Evolutionary conservation across 2,113 vertebrate species (phyloP), one percentile per base, ranked within the genome.

Genomic region (Ranitomeya variabilis): DNA sequence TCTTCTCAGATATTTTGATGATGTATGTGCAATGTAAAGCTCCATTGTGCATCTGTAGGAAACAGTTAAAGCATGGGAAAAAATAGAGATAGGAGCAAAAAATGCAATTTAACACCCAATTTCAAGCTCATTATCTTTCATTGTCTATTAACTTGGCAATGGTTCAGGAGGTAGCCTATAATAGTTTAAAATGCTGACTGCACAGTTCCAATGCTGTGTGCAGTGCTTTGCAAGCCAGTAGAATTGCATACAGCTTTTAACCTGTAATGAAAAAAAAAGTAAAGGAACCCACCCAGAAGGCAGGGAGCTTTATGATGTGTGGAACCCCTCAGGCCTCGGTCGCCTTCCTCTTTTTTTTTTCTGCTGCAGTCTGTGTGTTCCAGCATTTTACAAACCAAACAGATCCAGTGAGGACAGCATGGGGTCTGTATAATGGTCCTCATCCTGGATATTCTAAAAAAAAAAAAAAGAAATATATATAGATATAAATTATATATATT

Each of bases 121-220:
- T 97, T 96, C 95, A 96, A 96, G 95, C 95, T 95, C 94, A 96
- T 96, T 96, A 96, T 96, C 95, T 96, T 96, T 96, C 96, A 96
- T 96, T 96, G 95, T 96, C 95, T 96, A 96, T 96, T 96, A 96
- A 96, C 94, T 95, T 96, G 95, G 95, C 95, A 94, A 95, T 95
- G 95, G 95, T 95, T 96, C 95, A 96, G 95, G 95, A 96, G 95
- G 94, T 96, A 96, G 95, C 95, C 96, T 95, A 94, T 95, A 95
- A 95, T 95, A 95, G 95, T 96, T 96, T 95, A 96, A 96, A 95
- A 95, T 95, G 95, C 95, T 96, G 96, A 96, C 95, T 95, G 95
- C 94, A 96, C 94, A 96, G 87, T 95, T 96, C 94, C 92, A 91
- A 93, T 90, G 94, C 83, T 94, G 93, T 94, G 93, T 91, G 91